Conservation (phyloP, 2,113 vertebrate genomes). For the Etheostoma spectabile region DNA sequence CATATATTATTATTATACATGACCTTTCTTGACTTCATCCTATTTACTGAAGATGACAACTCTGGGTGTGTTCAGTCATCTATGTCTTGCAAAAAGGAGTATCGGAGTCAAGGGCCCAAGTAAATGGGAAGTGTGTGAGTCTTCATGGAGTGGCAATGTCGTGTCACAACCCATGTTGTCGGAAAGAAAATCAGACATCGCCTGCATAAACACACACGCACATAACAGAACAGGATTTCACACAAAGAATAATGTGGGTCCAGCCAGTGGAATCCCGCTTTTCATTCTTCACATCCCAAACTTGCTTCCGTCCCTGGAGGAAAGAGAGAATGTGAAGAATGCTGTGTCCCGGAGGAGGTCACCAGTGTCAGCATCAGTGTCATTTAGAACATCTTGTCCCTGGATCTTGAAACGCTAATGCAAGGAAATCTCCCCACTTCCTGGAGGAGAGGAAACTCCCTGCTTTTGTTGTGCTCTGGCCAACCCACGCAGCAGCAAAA, state of each 20-base stretch:
- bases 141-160: slow-evolving; percentile 1
- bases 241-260: neutral
- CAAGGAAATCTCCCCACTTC: slow-evolving; percentile 69
- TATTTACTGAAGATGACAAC: neutral
- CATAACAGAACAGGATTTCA: neutral
- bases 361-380: neutral
- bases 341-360: neutral
- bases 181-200: neutral
- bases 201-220: neutral
- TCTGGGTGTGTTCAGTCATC: neutral
- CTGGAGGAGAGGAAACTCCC: slow-evolving; percentile 76
- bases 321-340: neutral
- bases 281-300: neutral
- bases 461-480: slow-evolving; percentile 55
- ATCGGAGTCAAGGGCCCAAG: neutral
- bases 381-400: slow-evolving; percentile 54
- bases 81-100: neutral
- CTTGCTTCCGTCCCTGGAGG: neutral
- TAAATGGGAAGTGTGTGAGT: neutral
- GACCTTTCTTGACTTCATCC: neutral
- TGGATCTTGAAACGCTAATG: slow-evolving; percentile 36
- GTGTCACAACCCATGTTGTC: neutral
- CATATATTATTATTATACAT: neutral
- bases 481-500: slow-evolving; percentile 64
- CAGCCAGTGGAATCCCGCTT: neutral